Base-by-base conservation (phyloP, 37 sponge, comb jelly and placozoan genomes). In the Tethya wilhelma region DNA sequence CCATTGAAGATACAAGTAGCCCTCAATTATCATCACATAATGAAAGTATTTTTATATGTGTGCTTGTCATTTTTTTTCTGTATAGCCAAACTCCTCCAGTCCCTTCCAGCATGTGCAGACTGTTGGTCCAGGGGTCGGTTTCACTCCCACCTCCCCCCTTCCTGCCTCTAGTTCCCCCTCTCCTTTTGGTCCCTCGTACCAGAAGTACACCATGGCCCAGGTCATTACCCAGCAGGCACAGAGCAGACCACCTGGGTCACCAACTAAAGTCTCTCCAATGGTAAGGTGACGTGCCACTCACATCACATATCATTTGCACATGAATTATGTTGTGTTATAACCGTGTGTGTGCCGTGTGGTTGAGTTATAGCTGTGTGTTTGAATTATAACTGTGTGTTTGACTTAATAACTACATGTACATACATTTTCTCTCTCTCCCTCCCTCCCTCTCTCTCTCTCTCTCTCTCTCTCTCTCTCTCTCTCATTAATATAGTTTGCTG, bases 81-180 rank as follows among this genome's bases (percentile, higher is more conserved):
- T 69, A 7, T 41, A 41, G 69, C 17, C n/a, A n/a, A n/a, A n/a
- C n/a, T n/a, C 26, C 42, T 42, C 71, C 56, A 45, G 71, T 59
- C 73, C 59, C 7, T 32, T 45, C 4, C 65, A 64, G 2, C 72
- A 64, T 53, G 32, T 71, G 2, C 73, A 64, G 38, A 43, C 72
- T 20, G 41, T 72, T 40, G 64, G 71, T 0, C 60, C 56, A 26
- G 86, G 74, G 2, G 40, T 44, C 45, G 78, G 63, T 0, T 64
- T 67, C 67, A 59, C 73, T 17, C 74, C 67, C 44, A 57, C 86
- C 30, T 86, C 79, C 72, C 78, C 79, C 33, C 73, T 62, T 22
- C 68, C 71, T 25, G 45, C 33, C n/a, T 58, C 86, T 53, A 45
- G 79, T 28, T 39, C 56, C 64, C 71, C 64, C 5, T 44, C 79